A percentile compares a stretch with the other conserved stretches of the same genome.
Conservation (phyloP, 2,888 invertebrate genomes). For the Diplazon laetatorius region DNA sequence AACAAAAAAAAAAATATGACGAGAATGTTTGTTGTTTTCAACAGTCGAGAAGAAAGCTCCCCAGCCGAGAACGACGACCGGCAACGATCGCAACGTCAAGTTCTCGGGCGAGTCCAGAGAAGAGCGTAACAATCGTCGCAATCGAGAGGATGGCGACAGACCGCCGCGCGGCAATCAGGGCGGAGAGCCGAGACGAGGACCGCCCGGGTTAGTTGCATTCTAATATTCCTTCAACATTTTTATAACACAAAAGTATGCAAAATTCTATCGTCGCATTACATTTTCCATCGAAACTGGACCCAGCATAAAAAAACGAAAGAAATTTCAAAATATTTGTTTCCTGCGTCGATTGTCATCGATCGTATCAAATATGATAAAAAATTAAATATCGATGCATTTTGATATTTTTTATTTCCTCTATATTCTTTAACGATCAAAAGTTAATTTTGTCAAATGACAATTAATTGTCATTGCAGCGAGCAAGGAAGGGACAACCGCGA, state of each 20-base stretch:
- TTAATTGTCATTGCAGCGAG: constrained; percentile 64
- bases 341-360: too few relatives aligned
- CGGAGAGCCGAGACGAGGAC: constrained; percentile 77
- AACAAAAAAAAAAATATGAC: constrained; percentile 19
- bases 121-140: constrained; percentile 88
- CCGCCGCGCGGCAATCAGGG: constrained; percentile 73
- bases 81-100: constrained; percentile 83
- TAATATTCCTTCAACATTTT: constrained; percentile 5
- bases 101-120: constrained; percentile 86
- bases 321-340: too few relatives aligned
- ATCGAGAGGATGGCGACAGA: constrained; percentile 84
- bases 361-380: too few relatives aligned
- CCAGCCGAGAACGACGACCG: constrained; percentile 72
- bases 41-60: constrained; percentile 83
- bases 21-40: neutral
- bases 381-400: too few relatives aligned
- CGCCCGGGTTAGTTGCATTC: constrained; percentile 74
- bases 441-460: neutral
- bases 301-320: too few relatives aligned
- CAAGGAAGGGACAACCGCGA: constrained; percentile 77
- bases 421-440: constrained; percentile 71
- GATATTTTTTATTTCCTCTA: too few relatives aligned
- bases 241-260: neutral
- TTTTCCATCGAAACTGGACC: constrained; percentile 2
- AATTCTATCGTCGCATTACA: too few relatives aligned